A percentile compares a stretch with the other conserved stretches of the same genome.
Evolutionary conservation across 1,140 invertebrate species (phyloP).

Genomic region (Drosophila simulans): DNA sequence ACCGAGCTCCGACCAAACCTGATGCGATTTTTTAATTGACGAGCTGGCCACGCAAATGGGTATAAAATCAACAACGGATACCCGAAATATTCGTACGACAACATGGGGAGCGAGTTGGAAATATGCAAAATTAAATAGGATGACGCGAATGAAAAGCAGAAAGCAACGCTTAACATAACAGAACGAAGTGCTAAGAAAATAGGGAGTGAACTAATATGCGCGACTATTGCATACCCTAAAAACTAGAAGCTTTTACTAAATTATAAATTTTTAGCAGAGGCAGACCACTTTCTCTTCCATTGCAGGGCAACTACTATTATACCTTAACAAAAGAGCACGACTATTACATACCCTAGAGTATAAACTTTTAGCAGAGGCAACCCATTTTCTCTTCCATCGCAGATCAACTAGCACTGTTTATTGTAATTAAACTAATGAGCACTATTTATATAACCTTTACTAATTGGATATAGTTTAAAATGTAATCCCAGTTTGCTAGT

Average conservation of each 20-base stretch:
- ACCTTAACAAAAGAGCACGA: neutral
- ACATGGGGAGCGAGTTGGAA: slow-evolving; percentile 52
- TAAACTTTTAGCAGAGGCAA: too few relatives aligned
- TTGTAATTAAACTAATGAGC: too few relatives aligned
- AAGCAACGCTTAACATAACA: slow-evolving; percentile 38
- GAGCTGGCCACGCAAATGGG: slow-evolving; percentile 53
- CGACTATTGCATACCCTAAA: neutral
- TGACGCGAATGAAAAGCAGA: slow-evolving; percentile 64
- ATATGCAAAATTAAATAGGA: slow-evolving; percentile 79
- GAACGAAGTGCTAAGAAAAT: slow-evolving; percentile 24
- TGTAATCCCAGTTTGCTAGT: neutral
- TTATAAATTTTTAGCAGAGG: too few relatives aligned
- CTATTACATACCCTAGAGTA: neutral
- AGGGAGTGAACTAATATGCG: neutral
- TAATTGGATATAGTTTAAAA: neutral
- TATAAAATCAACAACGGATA: slow-evolving; percentile 56
- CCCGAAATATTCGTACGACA: slow-evolving; percentile 31
- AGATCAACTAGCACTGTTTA: too few relatives aligned
- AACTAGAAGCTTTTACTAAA: neutral
- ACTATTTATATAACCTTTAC: too few relatives aligned
- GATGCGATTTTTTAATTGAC: slow-evolving; percentile 70
- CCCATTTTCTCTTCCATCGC: too few relatives aligned
- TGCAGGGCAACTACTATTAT: too few relatives aligned
- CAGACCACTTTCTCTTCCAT: too few relatives aligned
- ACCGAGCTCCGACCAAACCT: slow-evolving; percentile 40